Evolutionary conservation across 1,140 invertebrate species (phyloP), one percentile per base, ranked within the genome.

Genomic region (Diploscapter pachys): DNA sequence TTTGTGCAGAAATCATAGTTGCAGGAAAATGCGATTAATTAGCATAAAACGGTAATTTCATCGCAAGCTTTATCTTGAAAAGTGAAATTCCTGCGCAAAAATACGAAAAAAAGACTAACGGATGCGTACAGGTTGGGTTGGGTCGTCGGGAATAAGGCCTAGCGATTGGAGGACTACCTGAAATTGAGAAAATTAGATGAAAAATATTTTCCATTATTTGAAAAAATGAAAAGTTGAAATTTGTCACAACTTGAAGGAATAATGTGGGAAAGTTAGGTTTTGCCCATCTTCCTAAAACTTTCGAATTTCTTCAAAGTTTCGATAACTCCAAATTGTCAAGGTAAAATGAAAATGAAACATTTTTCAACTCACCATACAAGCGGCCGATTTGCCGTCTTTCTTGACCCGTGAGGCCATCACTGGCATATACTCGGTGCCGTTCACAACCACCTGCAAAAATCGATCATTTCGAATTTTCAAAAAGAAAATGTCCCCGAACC

Each of bases 301-400:
- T 1, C 0, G 31, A 31, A 31, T 31, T 31, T 31, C 31, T 0
- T 31, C 31, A 31, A n/a, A 31, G 31, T 31, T 31, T 31, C 1
- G 31, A 31, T 31, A 31, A 31, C 0, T 31, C 31, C 31, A 31
- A 31, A 0, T 31, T 31, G 31, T 31, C 31, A 31, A n/a, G n/a
- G n/a, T n/a, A n/a, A n/a, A n/a, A n/a, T 53, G 56, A 68, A 68
- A 68, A 53, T 50, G 51, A n/a, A 68, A 68, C 11, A 11, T 55
- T 55, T 55, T 6, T 68, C 13, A 68, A 62, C 50, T 51, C 5
- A 74, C 73, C 56, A 69, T 65, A 11, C n/a, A n/a, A 4, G 93
- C 92, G 84, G 93, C 91, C 2, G 93, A 91, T 88, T 96, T 96
- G 2, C 94, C 95, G 85, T 92, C 90, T 86, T 98, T 98, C 86